phyloP scores from a whole-genome alignment of 23 tunicate species.

The Styela plicata region DNA sequence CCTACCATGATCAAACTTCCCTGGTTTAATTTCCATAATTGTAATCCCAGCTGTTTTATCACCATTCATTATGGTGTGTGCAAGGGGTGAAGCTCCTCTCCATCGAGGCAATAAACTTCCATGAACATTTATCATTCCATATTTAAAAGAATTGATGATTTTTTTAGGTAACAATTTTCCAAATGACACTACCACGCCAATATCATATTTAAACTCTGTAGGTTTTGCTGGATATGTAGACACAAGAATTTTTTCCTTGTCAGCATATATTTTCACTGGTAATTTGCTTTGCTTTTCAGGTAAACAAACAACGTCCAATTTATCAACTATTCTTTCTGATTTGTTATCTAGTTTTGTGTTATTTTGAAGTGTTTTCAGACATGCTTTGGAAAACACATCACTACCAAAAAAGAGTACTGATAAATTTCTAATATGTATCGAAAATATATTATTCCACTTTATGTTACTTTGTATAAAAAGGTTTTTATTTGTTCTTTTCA shows the following conservation, averaged over 20 bases:
- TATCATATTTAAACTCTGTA: constrained; percentile 28
- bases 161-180: constrained; percentile 52
- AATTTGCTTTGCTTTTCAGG: constrained; percentile 15
- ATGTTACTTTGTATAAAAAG: background rate
- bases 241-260: constrained; percentile 22
- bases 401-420: constrained; percentile 47
- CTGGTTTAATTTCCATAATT: constrained; percentile 49
- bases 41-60: constrained; percentile 52
- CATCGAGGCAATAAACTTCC: constrained; percentile 63
- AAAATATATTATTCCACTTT: background rate
- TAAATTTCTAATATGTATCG: background rate
- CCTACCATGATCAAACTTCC: constrained; percentile 52
- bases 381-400: constrained; percentile 43
- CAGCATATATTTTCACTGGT: constrained; percentile 47
- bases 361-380: constrained; percentile 18
- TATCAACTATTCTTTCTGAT: background rate
- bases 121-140: constrained; percentile 79
- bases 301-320: constrained; percentile 39
- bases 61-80: constrained; percentile 60
- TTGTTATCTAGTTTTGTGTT: background rate
- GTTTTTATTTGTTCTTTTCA: background rate
- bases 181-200: constrained; percentile 79
- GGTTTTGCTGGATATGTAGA: constrained; percentile 44
- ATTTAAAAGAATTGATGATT: constrained; percentile 41
- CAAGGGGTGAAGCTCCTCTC: constrained; percentile 78